Conservation (phyloP, 2,888 invertebrate species). For the Amphipyra berbera region DNA sequence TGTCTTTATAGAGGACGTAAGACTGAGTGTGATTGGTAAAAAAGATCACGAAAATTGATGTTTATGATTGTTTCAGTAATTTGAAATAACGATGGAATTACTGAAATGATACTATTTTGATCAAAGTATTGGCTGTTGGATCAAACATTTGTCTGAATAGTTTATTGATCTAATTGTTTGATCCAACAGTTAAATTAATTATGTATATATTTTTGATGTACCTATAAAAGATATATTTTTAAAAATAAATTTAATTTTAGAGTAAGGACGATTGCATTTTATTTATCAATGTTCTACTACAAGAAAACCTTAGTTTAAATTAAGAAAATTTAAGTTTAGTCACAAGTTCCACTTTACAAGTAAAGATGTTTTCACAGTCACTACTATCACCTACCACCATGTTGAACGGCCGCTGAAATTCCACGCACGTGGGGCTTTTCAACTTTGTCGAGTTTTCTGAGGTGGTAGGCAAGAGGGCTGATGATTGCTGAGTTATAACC, state of each 20-base stretch:
- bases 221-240: slow-evolving; percentile 52
- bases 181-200: slow-evolving; percentile 35
- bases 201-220: slow-evolving; percentile 60
- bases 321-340: too few relatives aligned
- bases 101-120: slow-evolving; percentile 33
- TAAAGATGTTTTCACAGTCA: too few relatives aligned
- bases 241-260: slow-evolving; percentile 61
- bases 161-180: slow-evolving; percentile 31
- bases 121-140: slow-evolving; percentile 37
- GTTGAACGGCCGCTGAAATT: too few relatives aligned
- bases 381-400: too few relatives aligned
- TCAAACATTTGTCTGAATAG: slow-evolving; percentile 37
- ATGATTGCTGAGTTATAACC: too few relatives aligned
- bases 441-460: too few relatives aligned
- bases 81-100: slow-evolving; percentile 25
- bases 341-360: too few relatives aligned
- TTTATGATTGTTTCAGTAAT: slow-evolving; percentile 38
- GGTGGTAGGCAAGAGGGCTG: too few relatives aligned
- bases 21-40: slow-evolving; percentile 70
- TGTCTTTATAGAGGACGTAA: slow-evolving; percentile 81
- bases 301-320: too few relatives aligned
- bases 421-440: too few relatives aligned
- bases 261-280: slow-evolving; percentile 56
- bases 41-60: slow-evolving; percentile 39
- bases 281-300: slow-evolving; percentile 32